Evolutionary conservation across 2,113 vertebrate genomes (phyloP), one percentile per base, ranked within the genome.

Genomic region (Cinclus mexicanus): DNA sequence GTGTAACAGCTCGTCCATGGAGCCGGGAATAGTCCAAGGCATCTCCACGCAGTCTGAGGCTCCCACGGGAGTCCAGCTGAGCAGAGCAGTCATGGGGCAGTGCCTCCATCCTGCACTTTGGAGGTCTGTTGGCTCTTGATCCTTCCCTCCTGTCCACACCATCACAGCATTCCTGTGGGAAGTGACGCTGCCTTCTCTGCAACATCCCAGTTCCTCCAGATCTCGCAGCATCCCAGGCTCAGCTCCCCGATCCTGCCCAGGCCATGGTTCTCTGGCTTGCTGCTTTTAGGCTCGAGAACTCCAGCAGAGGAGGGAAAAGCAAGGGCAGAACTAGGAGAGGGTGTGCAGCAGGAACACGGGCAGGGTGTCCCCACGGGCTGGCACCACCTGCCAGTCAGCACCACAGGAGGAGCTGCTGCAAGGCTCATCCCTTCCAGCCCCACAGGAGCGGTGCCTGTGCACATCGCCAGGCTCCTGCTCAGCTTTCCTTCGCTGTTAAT

Each of bases 81-180:
- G 83, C 56, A 20, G 53, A 57, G 33, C 55, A 31, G 68, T 71
- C 4, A 1, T 2, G 7, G 50, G 67, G 56, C 78, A 35, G 14
- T 29, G 52, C 33, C 68, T 63, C 42, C 11, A 10, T 72, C 56
- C 65, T 39, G 33, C n/a, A 6, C 2, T 1, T 4, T n/a, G 56
- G 23, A 50, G 24, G 16, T 1, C 2, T 15, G 4, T 0, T 16
- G 33, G 21, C 76, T 46, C 26, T 37, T 14, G 1, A 4, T 4
- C 28, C 63, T 29, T 63, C 71, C 70, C 76, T 41, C 79, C 41
- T 26, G 23, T 33, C 57, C 15, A 2, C 18, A 6, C 29, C 2
- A 0, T 23, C 5, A 1, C 79, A 14, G 20, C 2, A 6, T 13
- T 64, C 65, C 70, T 1, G 0, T 2, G 50, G 46, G 26, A 56